phyloP scores from a whole-genome alignment of 2,797 vertebrate species.

The Dendrocincla fuliginosa region DNA sequence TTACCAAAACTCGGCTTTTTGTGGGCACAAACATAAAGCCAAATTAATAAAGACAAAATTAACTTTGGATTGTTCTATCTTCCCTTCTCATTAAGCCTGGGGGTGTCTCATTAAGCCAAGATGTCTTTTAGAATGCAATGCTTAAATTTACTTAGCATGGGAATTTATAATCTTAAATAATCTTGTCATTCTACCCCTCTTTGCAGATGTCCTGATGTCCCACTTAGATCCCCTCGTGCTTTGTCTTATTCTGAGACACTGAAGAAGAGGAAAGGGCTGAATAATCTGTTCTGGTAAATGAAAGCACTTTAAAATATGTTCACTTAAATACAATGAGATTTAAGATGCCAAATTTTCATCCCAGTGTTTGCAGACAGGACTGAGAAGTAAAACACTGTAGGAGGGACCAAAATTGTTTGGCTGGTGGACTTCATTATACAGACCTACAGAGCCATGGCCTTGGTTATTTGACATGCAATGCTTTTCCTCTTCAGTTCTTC shows the following conservation, averaged over 20 bases:
- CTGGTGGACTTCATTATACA: background rate
- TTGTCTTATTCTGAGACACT: background rate
- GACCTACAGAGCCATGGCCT: background rate
- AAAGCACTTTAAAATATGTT: background rate
- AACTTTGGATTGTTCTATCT: background rate
- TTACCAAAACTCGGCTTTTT: background rate
- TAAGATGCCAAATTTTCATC: background rate
- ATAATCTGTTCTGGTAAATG: background rate
- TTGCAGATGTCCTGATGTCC: background rate
- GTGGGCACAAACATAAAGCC: background rate
- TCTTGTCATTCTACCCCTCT: background rate
- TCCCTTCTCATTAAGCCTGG: background rate
- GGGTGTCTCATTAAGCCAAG: background rate
- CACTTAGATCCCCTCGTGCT: background rate
- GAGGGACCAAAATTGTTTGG: background rate
- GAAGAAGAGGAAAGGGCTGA: background rate
- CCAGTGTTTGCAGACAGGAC: background rate
- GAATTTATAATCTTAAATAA: background rate
- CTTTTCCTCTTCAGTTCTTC: background rate
- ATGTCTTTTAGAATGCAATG: background rate
- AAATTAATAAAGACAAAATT: background rate
- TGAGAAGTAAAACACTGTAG: background rate
- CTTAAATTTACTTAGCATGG: background rate
- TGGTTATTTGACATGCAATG: background rate
- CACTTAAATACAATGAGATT: background rate